Evolutionary conservation across 1,140 invertebrate genomes (phyloP).

Genomic region (Dendrolimus punctatus): DNA sequence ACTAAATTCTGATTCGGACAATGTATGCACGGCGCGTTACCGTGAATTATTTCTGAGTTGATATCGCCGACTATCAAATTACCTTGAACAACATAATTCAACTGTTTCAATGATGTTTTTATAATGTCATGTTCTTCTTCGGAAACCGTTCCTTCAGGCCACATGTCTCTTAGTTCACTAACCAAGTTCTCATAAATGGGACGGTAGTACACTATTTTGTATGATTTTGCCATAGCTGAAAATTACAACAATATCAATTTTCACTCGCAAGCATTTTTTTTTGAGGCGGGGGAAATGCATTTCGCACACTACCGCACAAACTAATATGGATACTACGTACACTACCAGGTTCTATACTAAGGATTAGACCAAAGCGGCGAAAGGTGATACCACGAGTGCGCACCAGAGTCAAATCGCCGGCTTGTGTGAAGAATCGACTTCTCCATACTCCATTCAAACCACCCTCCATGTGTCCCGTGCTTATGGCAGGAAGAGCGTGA

Average conservation of each 20-base stretch:
- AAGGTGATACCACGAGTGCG: no score
- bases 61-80: not conserved
- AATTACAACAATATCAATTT: not conserved
- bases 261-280: not conserved
- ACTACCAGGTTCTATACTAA: no score
- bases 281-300: not conserved
- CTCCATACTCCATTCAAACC: no score
- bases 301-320: not conserved
- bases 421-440: no score
- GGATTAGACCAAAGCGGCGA: no score
- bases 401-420: no score
- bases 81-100: conserved; percentile 27
- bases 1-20: no score
- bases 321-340: no score
- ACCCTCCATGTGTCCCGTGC: no score
- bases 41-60: no score
- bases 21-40: no score
- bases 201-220: conserved; percentile 37
- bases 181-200: conserved; percentile 38
- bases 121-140: conserved; percentile 35
- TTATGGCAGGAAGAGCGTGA: no score
- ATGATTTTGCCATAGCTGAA: conserved; percentile 33
- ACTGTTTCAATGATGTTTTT: conserved; percentile 11
- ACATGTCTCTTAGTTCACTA: conserved; percentile 38
- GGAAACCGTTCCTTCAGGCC: conserved; percentile 29